Percentiles rank a stretch among this genome's conserved stretches.
Evolutionary conservation across 2,113 vertebrate species (phyloP).

Genomic region (Strix aluco): DNA sequence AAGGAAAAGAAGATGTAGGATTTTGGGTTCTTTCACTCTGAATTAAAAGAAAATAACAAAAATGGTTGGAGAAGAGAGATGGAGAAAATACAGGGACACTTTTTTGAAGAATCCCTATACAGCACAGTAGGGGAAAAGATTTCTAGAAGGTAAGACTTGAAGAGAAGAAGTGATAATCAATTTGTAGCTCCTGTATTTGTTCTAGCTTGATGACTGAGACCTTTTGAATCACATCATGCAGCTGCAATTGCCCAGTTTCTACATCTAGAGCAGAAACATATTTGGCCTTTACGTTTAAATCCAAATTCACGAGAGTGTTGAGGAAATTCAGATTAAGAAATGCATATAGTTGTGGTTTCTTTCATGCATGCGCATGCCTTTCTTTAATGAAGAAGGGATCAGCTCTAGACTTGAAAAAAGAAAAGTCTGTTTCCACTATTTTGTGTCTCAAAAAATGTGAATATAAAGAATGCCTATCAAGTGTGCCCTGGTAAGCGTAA

Average conservation of each 20-base stretch:
- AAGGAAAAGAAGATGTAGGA: not conserved
- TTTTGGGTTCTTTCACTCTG: not conserved
- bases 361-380: not conserved
- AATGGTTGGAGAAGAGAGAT: not conserved
- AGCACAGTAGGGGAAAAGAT: not conserved
- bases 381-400: not conserved
- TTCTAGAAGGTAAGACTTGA: not conserved
- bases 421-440: not conserved
- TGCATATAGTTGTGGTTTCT: not conserved
- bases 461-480: not conserved
- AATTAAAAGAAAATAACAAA: not conserved
- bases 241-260: not conserved
- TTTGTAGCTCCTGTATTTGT: not conserved
- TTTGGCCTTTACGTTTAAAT: not conserved
- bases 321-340: not conserved
- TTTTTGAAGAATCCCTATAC: not conserved
- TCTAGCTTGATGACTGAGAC: not conserved
- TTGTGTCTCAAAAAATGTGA: not conserved
- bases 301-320: not conserved
- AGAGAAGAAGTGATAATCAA: not conserved
- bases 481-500: not conserved
- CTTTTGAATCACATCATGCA: not conserved
- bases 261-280: not conserved
- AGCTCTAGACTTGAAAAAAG: not conserved
- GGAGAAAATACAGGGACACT: not conserved